Percentiles rank a stretch among this genome's conserved stretches.
These are phyloP conservation scores for Ceriagrion tenellum DNA, from an alignment of 2,888 invertebrate species.

Conservation along the genomic window DNA sequence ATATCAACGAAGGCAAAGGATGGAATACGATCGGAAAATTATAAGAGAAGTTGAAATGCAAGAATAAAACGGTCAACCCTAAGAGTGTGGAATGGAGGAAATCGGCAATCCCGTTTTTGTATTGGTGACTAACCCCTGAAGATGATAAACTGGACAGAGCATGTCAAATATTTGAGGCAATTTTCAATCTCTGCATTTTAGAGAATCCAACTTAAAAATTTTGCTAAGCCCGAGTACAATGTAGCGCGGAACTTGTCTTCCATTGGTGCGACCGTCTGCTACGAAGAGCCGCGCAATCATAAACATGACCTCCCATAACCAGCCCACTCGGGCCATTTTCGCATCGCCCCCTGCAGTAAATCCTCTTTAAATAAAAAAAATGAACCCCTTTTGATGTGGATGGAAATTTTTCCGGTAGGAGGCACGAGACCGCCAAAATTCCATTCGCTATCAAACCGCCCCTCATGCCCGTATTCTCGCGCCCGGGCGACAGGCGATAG, in stretches of 20 bases:
- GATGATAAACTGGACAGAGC: too few relatives aligned
- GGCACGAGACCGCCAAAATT: background rate
- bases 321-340: background rate
- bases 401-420: background rate
- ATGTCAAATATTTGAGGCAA: too few relatives aligned
- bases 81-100: too few relatives aligned
- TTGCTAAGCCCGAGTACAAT: too few relatives aligned
- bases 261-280: background rate
- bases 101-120: too few relatives aligned
- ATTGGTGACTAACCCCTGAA: too few relatives aligned
- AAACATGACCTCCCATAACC: background rate
- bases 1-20: too few relatives aligned
- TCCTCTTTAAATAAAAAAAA: background rate
- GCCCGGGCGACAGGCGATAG: background rate
- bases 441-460: background rate
- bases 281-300: background rate
- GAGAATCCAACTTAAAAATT: too few relatives aligned
- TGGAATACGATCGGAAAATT: too few relatives aligned
- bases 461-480: background rate
- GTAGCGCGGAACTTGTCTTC: background rate
- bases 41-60: too few relatives aligned
- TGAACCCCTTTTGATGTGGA: background rate
- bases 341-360: background rate
- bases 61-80: too few relatives aligned
- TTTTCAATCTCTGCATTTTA: too few relatives aligned